Conservation (phyloP, 2,888 invertebrate species). For the Branchinecta sandiegonensis region DNA sequence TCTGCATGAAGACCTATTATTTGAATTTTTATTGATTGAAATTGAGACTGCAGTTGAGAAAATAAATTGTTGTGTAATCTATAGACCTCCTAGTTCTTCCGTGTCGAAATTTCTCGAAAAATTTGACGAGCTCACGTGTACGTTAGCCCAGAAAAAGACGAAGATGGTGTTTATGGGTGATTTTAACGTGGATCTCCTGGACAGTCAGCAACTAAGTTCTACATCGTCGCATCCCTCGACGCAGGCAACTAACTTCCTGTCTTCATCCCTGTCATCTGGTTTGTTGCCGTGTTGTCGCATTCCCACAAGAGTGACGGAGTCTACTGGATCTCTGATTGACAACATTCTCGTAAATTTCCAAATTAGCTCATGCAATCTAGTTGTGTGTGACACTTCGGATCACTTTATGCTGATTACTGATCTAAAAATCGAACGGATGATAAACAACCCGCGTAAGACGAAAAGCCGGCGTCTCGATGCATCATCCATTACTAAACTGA, state of each 20-base stretch:
- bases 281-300: background rate
- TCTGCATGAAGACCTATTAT: background rate
- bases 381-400: background rate
- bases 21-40: slow-evolving; percentile 7
- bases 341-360: background rate
- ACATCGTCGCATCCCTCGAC: background rate
- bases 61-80: background rate
- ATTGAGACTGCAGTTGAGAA: background rate
- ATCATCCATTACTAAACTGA: background rate
- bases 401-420: background rate
- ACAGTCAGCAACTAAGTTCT: background rate
- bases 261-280: background rate
- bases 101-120: background rate
- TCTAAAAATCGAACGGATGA: background rate
- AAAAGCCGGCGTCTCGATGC: background rate
- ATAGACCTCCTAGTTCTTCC: background rate
- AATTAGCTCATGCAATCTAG: background rate
- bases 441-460: background rate
- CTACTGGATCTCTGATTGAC: background rate
- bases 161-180: no score
- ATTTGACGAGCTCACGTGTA: no score
- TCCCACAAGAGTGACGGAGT: background rate
- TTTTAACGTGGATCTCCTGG: no score
- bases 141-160: no score
- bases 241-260: background rate